These are phyloP conservation scores for Actinemys pallida DNA, from an alignment of 2,113 vertebrate species.

Conservation along the genomic window DNA sequence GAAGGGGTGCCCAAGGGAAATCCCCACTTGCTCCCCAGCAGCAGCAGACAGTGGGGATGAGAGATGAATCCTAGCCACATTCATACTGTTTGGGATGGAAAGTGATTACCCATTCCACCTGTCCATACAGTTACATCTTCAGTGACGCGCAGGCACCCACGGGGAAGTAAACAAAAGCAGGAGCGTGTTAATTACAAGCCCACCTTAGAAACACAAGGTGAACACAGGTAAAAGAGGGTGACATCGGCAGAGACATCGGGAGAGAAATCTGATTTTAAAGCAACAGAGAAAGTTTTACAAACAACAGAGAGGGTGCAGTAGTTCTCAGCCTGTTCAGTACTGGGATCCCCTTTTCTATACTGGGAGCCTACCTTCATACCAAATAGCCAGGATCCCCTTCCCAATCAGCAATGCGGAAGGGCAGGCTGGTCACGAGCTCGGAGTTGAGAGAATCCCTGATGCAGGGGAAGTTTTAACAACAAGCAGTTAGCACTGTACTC, in stretches of 20 bases:
- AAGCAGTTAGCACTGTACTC: background rate
- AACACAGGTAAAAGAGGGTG: background rate
- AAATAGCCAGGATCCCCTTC: background rate
- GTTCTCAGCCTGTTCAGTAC: background rate
- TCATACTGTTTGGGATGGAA: background rate
- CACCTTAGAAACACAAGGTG: background rate
- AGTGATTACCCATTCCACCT: background rate
- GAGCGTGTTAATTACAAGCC: background rate
- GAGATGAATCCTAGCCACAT: background rate
- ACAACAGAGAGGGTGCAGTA: background rate
- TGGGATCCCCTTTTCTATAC: background rate
- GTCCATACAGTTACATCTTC: background rate
- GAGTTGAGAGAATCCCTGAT: background rate
- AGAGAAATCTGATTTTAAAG: background rate
- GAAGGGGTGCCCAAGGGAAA: background rate
- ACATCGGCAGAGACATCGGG: background rate
- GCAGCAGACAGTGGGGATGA: background rate
- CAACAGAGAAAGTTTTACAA: background rate
- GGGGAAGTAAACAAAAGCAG: background rate
- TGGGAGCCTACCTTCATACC: background rate
- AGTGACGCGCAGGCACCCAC: background rate
- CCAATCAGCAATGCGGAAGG: background rate
- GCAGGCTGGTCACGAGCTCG: rapidly evolving
- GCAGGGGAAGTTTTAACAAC: background rate
- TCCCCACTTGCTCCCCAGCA: background rate